phyloP scores from a whole-genome alignment of 2,888 invertebrate species.

The Cyclophora punctaria region DNA sequence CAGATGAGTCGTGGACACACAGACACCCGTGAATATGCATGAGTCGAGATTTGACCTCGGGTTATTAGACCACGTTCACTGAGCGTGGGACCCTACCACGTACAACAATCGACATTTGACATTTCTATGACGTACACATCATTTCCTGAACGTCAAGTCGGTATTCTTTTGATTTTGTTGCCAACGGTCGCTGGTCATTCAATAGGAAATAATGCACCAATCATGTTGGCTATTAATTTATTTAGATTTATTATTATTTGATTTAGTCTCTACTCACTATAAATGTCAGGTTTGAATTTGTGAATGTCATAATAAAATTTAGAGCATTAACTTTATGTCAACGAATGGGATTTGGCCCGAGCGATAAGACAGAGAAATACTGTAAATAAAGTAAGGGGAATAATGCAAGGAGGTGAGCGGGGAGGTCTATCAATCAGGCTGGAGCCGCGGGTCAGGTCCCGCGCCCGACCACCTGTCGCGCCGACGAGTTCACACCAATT shows the following conservation, averaged over 20 bases:
- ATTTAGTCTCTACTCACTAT: no score
- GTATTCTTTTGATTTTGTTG: no score
- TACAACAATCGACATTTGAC: constrained; percentile 54
- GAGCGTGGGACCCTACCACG: constrained; percentile 58
- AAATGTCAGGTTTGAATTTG: no score
- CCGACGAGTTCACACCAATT: constrained; percentile 57
- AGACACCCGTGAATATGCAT: constrained; percentile 69
- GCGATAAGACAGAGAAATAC: constrained; percentile 25
- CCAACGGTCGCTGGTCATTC: no score
- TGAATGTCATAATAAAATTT: no score
- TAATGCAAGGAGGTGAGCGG: constrained; percentile 39
- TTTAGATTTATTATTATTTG: no score
- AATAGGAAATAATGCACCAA: no score
- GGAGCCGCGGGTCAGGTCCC: constrained; percentile 52
- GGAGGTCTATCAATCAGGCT: constrained; percentile 55
- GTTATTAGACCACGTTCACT: constrained; percentile 59
- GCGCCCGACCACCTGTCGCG: constrained; percentile 67
- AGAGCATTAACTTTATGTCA: no score
- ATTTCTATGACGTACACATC: constrained; percentile 35
- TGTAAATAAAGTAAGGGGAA: constrained; percentile 1
- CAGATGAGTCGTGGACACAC: constrained; percentile 61
- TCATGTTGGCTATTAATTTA: no score
- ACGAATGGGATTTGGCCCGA: neutral
- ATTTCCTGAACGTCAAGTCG: constrained; percentile 26
- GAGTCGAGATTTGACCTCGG: constrained; percentile 67